Conservation (phyloP, 1,140 invertebrate genomes). For the Pseudomyrmex dendroicus region DNA sequence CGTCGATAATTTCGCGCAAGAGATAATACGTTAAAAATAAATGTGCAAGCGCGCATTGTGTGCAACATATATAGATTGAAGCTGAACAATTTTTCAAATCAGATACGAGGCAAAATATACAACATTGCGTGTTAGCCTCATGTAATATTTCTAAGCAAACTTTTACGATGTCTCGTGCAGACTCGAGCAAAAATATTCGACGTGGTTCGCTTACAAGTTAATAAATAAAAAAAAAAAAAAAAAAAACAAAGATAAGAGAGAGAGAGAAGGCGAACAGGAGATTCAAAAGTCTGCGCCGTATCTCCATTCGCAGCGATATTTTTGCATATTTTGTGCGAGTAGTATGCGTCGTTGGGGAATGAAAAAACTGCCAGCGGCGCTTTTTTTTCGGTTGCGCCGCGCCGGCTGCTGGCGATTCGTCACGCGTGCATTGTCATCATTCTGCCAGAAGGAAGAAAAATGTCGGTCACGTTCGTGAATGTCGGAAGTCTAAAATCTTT, state of each 20-base stretch:
- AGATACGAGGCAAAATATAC: constrained; percentile 26
- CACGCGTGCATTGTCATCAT: constrained; percentile 52
- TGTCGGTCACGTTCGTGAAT: constrained; percentile 37
- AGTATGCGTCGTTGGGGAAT: too few species aligned
- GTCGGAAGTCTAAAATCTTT: constrained; percentile 10
- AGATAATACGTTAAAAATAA: constrained; percentile 30
- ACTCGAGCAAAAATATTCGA: constrained; percentile 25
- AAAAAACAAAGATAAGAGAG: constrained; percentile 22
- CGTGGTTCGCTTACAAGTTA: constrained; percentile 8
- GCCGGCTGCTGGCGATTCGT: constrained; percentile 47
- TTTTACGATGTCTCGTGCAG: constrained; percentile 40
- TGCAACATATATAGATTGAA: neutral
- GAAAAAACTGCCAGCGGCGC: constrained; percentile 18
- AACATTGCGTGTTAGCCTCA: constrained; percentile 32
- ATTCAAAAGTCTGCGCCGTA: neutral
- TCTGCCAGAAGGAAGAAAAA: constrained; percentile 35
- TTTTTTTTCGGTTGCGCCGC: constrained; percentile 21
- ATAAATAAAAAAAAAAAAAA: constrained; percentile 41
- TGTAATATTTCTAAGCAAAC: constrained; percentile 44
- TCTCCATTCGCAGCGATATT: constrained; percentile 37
- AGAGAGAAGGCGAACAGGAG: constrained; percentile 4
- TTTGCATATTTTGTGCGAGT: constrained; percentile 47
- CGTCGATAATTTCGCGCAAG: neutral
- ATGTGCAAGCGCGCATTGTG: neutral
- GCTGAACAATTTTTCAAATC: constrained; percentile 31